phyloP scores from a whole-genome alignment of 2,888 invertebrate species.

The Busseola fusca region DNA sequence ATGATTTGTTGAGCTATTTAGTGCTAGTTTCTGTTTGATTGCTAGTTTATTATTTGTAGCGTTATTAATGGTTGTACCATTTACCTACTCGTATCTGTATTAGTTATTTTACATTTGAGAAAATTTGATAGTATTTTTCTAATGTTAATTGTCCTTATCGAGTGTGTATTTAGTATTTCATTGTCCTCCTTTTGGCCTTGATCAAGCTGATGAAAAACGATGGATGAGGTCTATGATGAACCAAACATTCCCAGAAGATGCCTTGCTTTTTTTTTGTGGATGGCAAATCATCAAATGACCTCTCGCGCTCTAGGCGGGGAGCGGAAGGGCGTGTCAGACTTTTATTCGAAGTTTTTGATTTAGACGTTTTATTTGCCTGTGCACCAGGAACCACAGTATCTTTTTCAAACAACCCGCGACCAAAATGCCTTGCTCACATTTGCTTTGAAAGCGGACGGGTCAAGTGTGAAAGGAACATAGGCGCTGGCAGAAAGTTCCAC shows the following conservation, averaged over 20 bases:
- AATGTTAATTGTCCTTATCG: neutral
- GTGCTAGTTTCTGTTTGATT: conserved; percentile 11
- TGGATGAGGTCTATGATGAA: neutral
- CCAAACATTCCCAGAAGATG: neutral
- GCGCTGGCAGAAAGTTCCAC: neutral
- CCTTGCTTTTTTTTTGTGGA: too few species aligned
- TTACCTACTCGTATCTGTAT: neutral
- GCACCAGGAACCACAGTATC: too few species aligned
- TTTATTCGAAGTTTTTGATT: too few species aligned
- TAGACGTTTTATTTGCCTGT: too few species aligned
- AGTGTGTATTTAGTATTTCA: neutral
- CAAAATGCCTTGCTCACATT: too few species aligned
- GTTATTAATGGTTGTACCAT: conserved; percentile 3
- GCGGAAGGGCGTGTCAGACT: too few species aligned
- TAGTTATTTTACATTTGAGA: neutral
- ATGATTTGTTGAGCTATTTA: conserved; percentile 35
- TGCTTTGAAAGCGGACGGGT: neutral
- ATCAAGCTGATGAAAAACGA: neutral
- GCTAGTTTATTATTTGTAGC: conserved; percentile 4
- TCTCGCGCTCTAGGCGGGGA: too few species aligned
- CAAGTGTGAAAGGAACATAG: neutral
- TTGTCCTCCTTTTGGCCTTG: neutral
- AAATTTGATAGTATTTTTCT: neutral
- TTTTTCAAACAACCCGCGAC: too few species aligned
- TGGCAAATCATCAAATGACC: too few species aligned